Conservation (phyloP, 2,797 vertebrate genomes). For the Lates japonicus region DNA sequence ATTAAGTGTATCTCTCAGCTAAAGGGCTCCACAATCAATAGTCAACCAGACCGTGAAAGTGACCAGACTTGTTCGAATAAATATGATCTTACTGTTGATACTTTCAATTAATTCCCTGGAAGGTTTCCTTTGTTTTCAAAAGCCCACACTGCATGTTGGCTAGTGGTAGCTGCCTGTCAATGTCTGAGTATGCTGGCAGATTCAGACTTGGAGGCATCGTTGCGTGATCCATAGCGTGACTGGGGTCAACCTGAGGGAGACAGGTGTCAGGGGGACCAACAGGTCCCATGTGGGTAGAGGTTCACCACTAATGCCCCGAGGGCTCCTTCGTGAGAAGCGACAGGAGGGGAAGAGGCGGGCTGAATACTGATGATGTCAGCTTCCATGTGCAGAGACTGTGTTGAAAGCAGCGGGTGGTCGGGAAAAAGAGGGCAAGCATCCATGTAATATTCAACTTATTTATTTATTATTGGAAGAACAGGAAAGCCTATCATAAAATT, state of each 20-base stretch:
- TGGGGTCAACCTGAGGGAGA: slow-evolving; percentile 80
- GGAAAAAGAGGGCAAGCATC: slow-evolving; percentile 21
- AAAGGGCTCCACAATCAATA: slow-evolving; percentile 75
- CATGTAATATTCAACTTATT: slow-evolving; percentile 40
- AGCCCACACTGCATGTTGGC: slow-evolving; percentile 34
- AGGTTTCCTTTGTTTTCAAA: slow-evolving; percentile 57
- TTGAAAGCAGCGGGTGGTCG: slow-evolving; percentile 73
- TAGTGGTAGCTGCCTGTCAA: slow-evolving; percentile 71
- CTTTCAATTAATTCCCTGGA: slow-evolving; percentile 57
- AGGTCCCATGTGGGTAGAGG: slow-evolving; percentile 81
- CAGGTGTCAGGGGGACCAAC: slow-evolving; percentile 84
- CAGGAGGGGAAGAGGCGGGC: slow-evolving; percentile 63
- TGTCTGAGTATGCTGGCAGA: slow-evolving; percentile 49
- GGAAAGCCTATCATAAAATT: slow-evolving; percentile 44
- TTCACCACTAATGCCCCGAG: slow-evolving; percentile 74
- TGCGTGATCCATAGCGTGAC: slow-evolving; percentile 79
- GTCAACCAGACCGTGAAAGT: slow-evolving; percentile 75
- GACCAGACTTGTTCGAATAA: slow-evolving; percentile 73
- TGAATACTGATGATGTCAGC: slow-evolving; percentile 78
- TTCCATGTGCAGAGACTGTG: slow-evolving; percentile 31
- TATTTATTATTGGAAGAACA: slow-evolving; percentile 47
- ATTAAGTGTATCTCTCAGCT: slow-evolving; percentile 69
- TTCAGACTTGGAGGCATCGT: slow-evolving; percentile 76
- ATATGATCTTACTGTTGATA: slow-evolving; percentile 69
- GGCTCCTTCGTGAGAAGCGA: slow-evolving; percentile 73